These are phyloP conservation scores for Sapajus apella DNA, from an alignment of 2,113 vertebrate species.

Conservation along the genomic window DNA sequence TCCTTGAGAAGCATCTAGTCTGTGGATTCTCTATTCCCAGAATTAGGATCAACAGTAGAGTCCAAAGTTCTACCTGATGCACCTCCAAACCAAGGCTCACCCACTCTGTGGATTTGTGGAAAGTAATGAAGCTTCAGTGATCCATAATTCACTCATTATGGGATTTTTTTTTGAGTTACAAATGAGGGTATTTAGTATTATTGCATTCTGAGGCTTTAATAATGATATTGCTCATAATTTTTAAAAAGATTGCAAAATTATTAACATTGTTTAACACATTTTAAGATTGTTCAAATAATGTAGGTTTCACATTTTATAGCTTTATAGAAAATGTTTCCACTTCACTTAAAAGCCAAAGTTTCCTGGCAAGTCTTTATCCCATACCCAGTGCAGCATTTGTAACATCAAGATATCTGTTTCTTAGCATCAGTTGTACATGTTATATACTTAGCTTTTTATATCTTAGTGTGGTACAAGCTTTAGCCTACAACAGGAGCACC, in stretches of 20 bases:
- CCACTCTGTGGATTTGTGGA: not conserved
- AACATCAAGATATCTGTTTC: not conserved
- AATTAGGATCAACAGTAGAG: no score
- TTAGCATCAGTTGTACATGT: not conserved
- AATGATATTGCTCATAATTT: not conserved
- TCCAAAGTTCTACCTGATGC: not conserved
- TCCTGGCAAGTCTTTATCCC: not conserved
- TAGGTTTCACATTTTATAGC: not conserved
- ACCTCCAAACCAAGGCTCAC: not conserved
- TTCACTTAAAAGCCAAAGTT: constrained; percentile 25
- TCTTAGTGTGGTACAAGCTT: not conserved
- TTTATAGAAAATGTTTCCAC: constrained; percentile 23
- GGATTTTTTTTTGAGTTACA: constrained; percentile 87
- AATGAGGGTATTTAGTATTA: constrained; percentile 83
- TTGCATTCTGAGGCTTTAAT: constrained; percentile 2
- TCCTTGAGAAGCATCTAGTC: no score
- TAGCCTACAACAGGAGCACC: not conserved
- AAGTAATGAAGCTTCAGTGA: not conserved
- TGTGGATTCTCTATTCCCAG: no score
- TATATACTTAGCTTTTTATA: not conserved
- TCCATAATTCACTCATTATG: not conserved
- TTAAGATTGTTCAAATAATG: not conserved
- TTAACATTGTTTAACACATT: no score
- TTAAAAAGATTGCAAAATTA: not conserved
- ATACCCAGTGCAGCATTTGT: not conserved